phyloP scores from a whole-genome alignment of 2,797 vertebrate genomes.

The Sardinella longiceps region DNA sequence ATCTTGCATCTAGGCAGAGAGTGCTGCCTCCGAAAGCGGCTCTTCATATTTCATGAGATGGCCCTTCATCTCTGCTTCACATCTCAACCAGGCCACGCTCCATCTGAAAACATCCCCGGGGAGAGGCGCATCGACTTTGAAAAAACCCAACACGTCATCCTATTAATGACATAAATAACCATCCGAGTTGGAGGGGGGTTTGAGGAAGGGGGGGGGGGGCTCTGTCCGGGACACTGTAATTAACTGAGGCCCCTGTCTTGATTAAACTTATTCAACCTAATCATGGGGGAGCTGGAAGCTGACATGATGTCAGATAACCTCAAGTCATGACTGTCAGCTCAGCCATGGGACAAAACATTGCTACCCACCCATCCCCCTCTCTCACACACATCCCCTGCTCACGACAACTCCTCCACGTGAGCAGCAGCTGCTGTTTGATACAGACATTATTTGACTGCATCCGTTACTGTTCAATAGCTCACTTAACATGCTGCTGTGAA shows the following conservation, averaged over 20 bases:
- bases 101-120: conserved; percentile 6
- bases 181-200: neutral
- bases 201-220: neutral
- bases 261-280: neutral
- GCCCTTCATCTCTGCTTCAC: conserved; percentile 16
- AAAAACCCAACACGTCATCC: conserved; percentile 6
- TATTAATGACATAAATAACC: conserved; percentile 22
- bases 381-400: neutral
- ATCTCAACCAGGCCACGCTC: conserved; percentile 11
- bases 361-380: neutral
- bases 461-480: neutral
- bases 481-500: neutral
- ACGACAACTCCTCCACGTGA: neutral
- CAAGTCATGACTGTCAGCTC: conserved; percentile 15
- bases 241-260: neutral
- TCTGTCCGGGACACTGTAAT: neutral
- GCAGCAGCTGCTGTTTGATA: neutral
- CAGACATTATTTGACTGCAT: neutral
- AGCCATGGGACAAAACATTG: neutral
- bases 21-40: neutral
- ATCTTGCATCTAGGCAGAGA: conserved; percentile 11
- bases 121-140: conserved; percentile 1
- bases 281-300: neutral
- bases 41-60: conserved; percentile 21
- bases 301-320: conserved; percentile 21